Conservation (phyloP, 2,888 invertebrate species). For the Thereva nobilitata region DNA sequence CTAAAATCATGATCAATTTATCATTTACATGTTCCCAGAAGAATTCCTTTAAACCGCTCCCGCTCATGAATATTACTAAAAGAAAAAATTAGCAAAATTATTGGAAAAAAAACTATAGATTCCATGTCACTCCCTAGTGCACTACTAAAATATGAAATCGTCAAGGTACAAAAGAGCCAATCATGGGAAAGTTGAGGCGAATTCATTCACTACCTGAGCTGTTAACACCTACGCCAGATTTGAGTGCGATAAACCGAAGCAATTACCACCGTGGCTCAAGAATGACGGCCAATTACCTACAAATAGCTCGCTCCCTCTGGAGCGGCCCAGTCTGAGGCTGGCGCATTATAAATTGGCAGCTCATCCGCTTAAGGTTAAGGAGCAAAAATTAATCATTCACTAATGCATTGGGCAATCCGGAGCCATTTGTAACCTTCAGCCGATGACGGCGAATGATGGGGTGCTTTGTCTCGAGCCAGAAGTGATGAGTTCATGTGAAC, state of each 20-base stretch:
- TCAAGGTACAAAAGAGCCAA: slow-evolving; percentile 4
- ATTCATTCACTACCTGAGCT: slow-evolving; percentile 11
- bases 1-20: no score
- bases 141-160: slow-evolving; percentile 16
- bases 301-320: slow-evolving; percentile 28
- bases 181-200: slow-evolving; percentile 25
- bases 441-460: slow-evolving; percentile 10
- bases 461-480: slow-evolving; percentile 24
- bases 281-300: slow-evolving; percentile 28
- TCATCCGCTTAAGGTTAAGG: slow-evolving; percentile 30
- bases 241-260: slow-evolving; percentile 29
- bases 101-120: background rate
- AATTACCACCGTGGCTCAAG: slow-evolving; percentile 24
- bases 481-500: slow-evolving; percentile 29
- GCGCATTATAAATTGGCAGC: slow-evolving; percentile 33
- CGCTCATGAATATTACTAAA: slow-evolving; percentile 2
- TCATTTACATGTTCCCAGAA: no score
- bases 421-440: slow-evolving; percentile 29
- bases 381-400: slow-evolving; percentile 29
- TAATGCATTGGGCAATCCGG: slow-evolving; percentile 23
- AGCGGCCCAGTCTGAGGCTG: slow-evolving; percentile 1
- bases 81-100: slow-evolving; percentile 14
- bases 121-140: slow-evolving; percentile 27
- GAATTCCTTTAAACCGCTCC: no score
- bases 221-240: slow-evolving; percentile 30